These are phyloP conservation scores for Limosa lapponica DNA, from an alignment of 2,797 vertebrate genomes.

Conservation along the genomic window DNA sequence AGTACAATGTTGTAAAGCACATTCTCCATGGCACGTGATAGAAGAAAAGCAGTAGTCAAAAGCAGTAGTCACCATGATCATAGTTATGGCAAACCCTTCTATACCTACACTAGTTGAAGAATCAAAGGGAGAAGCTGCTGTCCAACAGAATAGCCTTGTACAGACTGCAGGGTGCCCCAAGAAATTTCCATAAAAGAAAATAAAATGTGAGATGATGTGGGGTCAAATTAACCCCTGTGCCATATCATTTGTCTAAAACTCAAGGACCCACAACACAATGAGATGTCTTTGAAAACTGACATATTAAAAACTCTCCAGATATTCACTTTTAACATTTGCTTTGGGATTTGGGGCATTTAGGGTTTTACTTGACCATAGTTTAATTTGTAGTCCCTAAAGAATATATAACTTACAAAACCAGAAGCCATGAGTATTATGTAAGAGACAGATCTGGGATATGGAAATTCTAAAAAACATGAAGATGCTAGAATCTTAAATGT, in stretches of 20 bases:
- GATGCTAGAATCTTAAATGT: not conserved
- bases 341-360: not conserved
- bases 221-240: rapidly evolving
- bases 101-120: not conserved
- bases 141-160: not conserved
- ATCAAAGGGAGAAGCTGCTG: not conserved
- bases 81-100: not conserved
- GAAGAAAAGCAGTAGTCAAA: not conserved
- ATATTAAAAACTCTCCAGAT: not conserved
- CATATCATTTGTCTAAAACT: not conserved
- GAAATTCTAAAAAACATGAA: not conserved
- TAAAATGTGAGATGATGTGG: not conserved
- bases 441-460: not conserved
- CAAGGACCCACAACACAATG: not conserved
- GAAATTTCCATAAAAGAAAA: not conserved
- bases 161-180: not conserved
- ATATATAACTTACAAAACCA: not conserved
- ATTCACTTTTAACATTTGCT: not conserved
- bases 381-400: not conserved
- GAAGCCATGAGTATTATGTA: not conserved
- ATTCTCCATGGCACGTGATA: not conserved
- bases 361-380: not conserved
- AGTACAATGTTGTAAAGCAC: not conserved
- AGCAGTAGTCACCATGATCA: not conserved
- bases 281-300: not conserved